Conservation (phyloP, 2,888 invertebrate genomes). For the Theretra japonica region DNA sequence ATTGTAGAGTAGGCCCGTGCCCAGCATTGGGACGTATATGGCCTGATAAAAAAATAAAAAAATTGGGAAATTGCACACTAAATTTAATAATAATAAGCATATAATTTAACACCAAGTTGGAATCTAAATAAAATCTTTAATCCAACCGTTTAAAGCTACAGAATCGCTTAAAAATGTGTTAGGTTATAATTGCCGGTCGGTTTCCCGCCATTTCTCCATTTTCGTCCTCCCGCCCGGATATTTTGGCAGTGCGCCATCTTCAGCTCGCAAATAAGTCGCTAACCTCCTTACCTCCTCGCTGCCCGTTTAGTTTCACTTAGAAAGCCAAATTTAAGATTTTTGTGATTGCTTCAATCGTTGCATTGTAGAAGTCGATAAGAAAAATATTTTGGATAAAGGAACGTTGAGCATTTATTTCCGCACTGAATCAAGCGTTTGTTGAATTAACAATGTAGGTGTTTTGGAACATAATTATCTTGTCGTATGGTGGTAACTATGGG, state of each 20-base stretch:
- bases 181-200: not conserved
- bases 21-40: too few relatives aligned
- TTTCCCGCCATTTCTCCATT: slow-evolving; percentile 14
- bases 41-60: too few relatives aligned
- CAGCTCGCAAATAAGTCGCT: not conserved
- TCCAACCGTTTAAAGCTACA: not conserved
- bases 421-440: too few relatives aligned
- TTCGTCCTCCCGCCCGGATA: slow-evolving; percentile 15
- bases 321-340: not conserved
- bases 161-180: not conserved
- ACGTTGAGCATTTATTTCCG: too few relatives aligned
- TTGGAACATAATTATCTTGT: too few relatives aligned
- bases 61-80: too few relatives aligned
- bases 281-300: slow-evolving; percentile 11
- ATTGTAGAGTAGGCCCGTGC: too few relatives aligned
- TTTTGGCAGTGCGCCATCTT: slow-evolving; percentile 6
- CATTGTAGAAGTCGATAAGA: not conserved
- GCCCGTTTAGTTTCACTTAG: slow-evolving; percentile 19
- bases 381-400: not conserved
- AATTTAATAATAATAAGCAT: too few relatives aligned
- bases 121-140: not conserved
- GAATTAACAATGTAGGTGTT: too few relatives aligned
- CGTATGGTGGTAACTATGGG: too few relatives aligned
- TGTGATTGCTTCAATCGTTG: not conserved
- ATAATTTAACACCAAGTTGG: too few relatives aligned